Evolutionary conservation across 2,888 invertebrate species (phyloP), one percentile per base, ranked within the genome.

Genomic region (Diaphora mendica): DNA sequence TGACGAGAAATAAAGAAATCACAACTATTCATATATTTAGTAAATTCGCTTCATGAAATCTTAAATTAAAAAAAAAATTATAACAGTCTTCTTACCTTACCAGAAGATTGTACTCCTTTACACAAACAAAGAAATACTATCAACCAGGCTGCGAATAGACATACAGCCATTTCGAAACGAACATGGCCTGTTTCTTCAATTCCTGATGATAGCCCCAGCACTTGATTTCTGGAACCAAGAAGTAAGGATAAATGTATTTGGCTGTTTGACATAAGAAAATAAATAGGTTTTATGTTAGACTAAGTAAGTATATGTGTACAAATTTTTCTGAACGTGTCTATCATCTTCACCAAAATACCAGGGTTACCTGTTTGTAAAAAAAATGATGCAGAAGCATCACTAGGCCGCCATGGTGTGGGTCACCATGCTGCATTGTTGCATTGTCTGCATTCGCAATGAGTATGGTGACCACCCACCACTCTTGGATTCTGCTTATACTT

Each of bases 31-130:
- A 33, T 33, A 3, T 3, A 33, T 33, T 3, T 3, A 33, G 33
- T 33, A 33, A 33, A 1, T 33, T 8, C 35, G 35, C 3, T 35
- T 44, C 44, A 44, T 44, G 20, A 65, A 13, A n/a, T n/a, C 11
- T n/a, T 13, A 15, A 17, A 26, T 17, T 15, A 15, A 33, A 68
- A 33, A n/a, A 30, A 48, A 0, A n/a, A 30, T 48, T 23, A 23
- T 35, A 33, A n/a, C n/a, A 68, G 8, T 23, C 51, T 48, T 26
- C 86, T 78, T 82, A 95, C 96, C 95, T 98, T 98, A 84, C 98
- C 98, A 33, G 97, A 97, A 76, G 97, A 97, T 91, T 98, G 97
- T 20, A 98, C 97, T 48, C 98, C 97, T 92, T 97, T 98, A 91
- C 97, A 97, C 64, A 98, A 96, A 85, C 97, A 98, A 66, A 97